These are phyloP conservation scores for Mugil cephalus DNA, from an alignment of 2,113 vertebrate genomes.

Conservation along the genomic window DNA sequence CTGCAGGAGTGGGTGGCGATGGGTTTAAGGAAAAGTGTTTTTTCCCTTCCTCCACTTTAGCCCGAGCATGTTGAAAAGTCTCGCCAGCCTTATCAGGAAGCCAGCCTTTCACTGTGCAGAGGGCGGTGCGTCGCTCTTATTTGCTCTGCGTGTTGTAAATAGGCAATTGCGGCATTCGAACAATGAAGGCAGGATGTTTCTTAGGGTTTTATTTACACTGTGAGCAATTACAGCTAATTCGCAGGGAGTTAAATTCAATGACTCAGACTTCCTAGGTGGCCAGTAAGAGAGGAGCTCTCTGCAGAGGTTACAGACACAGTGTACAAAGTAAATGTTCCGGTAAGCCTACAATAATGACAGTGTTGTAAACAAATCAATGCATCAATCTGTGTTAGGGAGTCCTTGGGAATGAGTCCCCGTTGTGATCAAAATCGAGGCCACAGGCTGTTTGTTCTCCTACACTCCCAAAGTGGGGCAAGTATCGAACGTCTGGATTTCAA, in stretches of 20 bases:
- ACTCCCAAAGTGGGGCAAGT: constrained; percentile 61
- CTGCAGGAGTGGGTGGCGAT: constrained; percentile 33
- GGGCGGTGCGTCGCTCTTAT: constrained; percentile 33
- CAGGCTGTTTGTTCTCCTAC: constrained; percentile 48
- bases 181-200: constrained; percentile 45
- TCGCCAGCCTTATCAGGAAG: constrained; percentile 39
- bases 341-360: constrained; percentile 6
- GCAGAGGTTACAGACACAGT: neutral
- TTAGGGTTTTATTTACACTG: constrained; percentile 45
- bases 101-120: constrained; percentile 12
- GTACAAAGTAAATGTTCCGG: neutral
- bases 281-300: neutral
- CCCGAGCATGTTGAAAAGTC: constrained; percentile 29
- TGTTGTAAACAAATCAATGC: constrained; percentile 26
- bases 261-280: constrained; percentile 28
- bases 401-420: constrained; percentile 8
- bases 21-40: neutral
- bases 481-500: constrained; percentile 70
- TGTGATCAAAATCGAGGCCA: constrained; percentile 13
- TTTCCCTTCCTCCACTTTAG: neutral
- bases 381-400: constrained; percentile 29
- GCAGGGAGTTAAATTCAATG: constrained; percentile 6
- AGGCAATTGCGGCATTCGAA: constrained; percentile 23
- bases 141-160: constrained; percentile 49
- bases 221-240: constrained; percentile 42